Percentiles rank a stretch among this genome's conserved stretches.
These are phyloP conservation scores for Campoletis sonorensis DNA, from an alignment of 1,140 invertebrate species.

Conservation along the genomic window DNA sequence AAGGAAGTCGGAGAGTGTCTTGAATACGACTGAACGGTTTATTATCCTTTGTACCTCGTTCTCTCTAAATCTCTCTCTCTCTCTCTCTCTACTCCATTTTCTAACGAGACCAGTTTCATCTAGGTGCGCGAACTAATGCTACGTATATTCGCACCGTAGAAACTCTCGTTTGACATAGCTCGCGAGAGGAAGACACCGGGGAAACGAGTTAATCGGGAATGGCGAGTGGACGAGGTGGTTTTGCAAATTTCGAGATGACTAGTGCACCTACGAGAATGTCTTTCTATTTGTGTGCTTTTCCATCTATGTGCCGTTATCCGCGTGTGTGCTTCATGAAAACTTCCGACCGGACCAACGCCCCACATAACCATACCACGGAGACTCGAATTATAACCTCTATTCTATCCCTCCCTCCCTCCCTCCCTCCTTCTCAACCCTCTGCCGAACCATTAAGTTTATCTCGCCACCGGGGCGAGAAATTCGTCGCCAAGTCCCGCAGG, in stretches of 20 bases:
- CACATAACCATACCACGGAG: conserved; percentile 49
- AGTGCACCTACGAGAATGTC: background rate
- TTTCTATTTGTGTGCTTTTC: background rate
- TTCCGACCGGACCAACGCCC: conserved; percentile 44
- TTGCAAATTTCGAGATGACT: conserved; percentile 25
- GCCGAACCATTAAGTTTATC: conserved; percentile 73
- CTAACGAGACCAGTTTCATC: background rate
- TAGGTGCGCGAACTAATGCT: conserved; percentile 14
- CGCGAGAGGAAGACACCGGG: background rate
- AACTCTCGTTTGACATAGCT: conserved; percentile 10
- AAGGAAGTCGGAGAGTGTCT: background rate
- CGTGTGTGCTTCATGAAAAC: background rate
- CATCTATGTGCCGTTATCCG: background rate
- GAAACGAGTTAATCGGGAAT: conserved; percentile 30
- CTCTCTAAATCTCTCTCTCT: background rate
- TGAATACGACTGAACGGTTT: conserved; percentile 1
- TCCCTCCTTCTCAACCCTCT: conserved; percentile 16
- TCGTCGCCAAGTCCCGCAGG: conserved; percentile 58
- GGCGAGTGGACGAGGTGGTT: conserved; percentile 18
- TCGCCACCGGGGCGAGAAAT: conserved; percentile 58
- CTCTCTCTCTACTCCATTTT: background rate
- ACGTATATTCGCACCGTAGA: background rate
- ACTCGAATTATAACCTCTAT: conserved; percentile 50
- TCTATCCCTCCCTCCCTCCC: background rate
- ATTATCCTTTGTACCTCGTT: background rate